Base-by-base conservation (phyloP, 1,140 invertebrate species). In the Ectropis grisescens region DNA sequence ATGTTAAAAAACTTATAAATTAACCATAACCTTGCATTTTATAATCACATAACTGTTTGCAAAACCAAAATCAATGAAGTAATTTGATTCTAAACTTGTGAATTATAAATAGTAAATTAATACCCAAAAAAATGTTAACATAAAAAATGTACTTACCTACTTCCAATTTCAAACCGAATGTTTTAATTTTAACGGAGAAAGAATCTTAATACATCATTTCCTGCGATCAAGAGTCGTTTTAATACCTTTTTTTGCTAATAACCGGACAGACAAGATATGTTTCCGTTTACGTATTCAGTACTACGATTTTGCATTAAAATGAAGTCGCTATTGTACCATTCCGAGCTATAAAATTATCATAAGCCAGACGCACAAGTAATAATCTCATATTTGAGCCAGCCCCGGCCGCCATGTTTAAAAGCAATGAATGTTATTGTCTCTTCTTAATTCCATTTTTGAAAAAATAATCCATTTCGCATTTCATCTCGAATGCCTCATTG, bases 371-470 rank as follows among this genome's bases (percentile, higher is more conserved):
- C 37, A 49, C 46, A 53, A 57, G 53, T 61, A 67, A 66, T 71
- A 71, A 69, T 68, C 53, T 66, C 55, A 61, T 76, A 74, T 75
- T 71, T 61, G 57, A 68, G 37, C 60, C 46, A 51, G 56, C 57
- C 55, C 45, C 51, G 50, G 39, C 65, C 55, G 71, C 70, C 71
- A 76, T 76, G 65, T 80, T 76, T 72, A 62, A 71, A 68, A 72
- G 76, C 75, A 80, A 80, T 76, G 68, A 69, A 52, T 66, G 64
- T 75, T 80, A 76, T 80, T 78, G 72, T 80, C 70, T 72, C 61
- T 76, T 65, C 64, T 80, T 75, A 78, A 80, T 78, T 75, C 70
- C 72, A 78, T 78, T 80, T 80, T 80, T 75, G 59, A 76, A 76
- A 80, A 79, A 80, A 76, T 75, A 80, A 76, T 76, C 69, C 71